Conservation (phyloP, 2,113 vertebrate species). For the Theristicus caerulescens region DNA sequence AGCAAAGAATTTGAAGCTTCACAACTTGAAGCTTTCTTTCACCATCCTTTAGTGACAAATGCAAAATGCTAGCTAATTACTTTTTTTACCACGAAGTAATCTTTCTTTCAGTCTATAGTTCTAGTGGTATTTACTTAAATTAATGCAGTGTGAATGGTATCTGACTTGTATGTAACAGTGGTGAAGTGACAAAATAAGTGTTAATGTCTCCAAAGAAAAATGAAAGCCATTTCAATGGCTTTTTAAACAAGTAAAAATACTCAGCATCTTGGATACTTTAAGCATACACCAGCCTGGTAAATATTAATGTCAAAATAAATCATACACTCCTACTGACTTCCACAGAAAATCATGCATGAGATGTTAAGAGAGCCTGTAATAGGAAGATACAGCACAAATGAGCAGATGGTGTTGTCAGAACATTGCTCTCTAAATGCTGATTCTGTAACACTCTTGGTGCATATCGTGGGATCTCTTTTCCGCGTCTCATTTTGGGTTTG, state of each 20-base stretch:
- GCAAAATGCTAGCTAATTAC: background rate
- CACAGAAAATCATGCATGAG: conserved; percentile 42
- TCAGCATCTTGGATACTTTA: background rate
- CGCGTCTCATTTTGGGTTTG: background rate
- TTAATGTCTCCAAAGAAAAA: background rate
- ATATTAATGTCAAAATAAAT: conserved; percentile 57
- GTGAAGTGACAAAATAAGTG: background rate
- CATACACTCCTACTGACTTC: conserved; percentile 22
- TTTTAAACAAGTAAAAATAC: background rate
- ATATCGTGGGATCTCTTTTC: conserved; percentile 3
- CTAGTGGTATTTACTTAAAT: background rate
- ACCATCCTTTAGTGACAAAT: background rate
- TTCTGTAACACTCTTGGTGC: conserved; percentile 1
- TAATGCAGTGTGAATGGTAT: background rate
- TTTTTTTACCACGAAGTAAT: background rate
- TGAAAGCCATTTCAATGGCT: background rate
- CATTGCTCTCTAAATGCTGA: conserved; percentile 20
- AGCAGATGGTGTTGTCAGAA: conserved; percentile 65
- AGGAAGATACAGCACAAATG: conserved; percentile 13
- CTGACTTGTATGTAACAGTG: background rate
- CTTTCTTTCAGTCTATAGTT: background rate
- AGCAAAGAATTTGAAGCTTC: background rate
- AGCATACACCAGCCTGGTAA: background rate
- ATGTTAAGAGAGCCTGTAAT: background rate
- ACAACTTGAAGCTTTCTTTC: background rate